Evolutionary conservation across 1,140 invertebrate species (phyloP).

Genomic region (Sarcophaga bullata): DNA sequence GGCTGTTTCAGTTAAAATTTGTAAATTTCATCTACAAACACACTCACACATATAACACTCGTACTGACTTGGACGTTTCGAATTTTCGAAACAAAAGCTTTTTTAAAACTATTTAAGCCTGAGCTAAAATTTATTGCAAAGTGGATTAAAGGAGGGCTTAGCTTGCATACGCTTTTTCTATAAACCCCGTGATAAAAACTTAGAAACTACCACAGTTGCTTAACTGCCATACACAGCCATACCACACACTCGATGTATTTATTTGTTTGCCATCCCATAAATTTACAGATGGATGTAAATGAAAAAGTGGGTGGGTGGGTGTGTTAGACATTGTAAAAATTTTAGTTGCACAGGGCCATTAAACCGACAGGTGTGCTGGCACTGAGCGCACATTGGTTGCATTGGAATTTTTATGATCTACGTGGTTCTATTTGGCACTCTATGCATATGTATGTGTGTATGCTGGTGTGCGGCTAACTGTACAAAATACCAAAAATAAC

Average conservation of each 20-base stretch:
- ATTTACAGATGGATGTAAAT: neutral
- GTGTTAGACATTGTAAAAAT: neutral
- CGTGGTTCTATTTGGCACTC: neutral
- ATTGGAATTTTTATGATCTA: neutral
- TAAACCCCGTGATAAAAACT: neutral
- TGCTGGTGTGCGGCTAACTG: neutral
- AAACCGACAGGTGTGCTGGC: conserved; percentile 22
- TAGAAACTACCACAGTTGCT: neutral
- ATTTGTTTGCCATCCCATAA: neutral
- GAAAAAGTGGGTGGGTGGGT: neutral
- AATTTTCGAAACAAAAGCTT: neutral
- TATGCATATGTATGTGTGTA: neutral
- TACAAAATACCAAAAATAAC: conserved; percentile 19
- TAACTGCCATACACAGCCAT: too few species aligned
- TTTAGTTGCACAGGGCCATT: neutral
- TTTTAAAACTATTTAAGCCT: conserved; percentile 9
- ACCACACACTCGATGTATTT: neutral
- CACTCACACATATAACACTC: neutral
- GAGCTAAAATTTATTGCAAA: conserved; percentile 10
- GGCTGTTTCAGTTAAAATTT: neutral
- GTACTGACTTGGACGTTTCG: neutral
- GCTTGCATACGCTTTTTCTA: neutral
- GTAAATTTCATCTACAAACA: neutral
- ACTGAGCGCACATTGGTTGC: neutral
- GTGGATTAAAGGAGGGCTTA: neutral